Conservation (phyloP, 2,113 vertebrate species). For the Nicator chloris region DNA sequence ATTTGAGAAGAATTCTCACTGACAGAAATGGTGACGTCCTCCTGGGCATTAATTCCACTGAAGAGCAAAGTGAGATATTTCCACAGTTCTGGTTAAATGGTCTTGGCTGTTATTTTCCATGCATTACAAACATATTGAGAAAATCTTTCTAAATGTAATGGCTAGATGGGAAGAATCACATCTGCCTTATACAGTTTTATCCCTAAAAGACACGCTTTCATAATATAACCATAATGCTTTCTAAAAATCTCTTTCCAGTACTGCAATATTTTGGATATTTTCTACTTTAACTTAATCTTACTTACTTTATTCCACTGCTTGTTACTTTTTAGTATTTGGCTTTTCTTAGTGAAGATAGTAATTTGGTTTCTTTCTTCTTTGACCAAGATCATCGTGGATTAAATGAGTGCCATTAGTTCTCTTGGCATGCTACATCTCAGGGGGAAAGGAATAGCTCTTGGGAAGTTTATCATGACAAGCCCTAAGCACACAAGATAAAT, state of each 20-base stretch:
- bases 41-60: neutral
- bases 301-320: neutral
- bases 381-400: neutral
- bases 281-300: neutral
- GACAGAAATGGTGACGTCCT: neutral
- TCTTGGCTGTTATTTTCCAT: neutral
- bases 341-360: neutral
- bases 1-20: neutral
- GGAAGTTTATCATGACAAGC: neutral
- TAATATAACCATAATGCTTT: neutral
- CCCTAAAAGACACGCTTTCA: neutral
- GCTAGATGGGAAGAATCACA: neutral
- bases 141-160: neutral
- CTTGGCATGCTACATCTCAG: neutral
- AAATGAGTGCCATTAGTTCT: neutral
- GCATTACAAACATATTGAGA: neutral
- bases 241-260: neutral
- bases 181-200: neutral
- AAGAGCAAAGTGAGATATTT: neutral
- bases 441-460: neutral
- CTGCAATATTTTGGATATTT: neutral
- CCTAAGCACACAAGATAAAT: neutral
- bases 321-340: neutral
- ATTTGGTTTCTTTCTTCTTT: neutral
- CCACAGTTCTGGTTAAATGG: neutral